These are phyloP conservation scores for Drosophila hawaiiensis DNA, from an alignment of 2,888 invertebrate species.

Conservation along the genomic window DNA sequence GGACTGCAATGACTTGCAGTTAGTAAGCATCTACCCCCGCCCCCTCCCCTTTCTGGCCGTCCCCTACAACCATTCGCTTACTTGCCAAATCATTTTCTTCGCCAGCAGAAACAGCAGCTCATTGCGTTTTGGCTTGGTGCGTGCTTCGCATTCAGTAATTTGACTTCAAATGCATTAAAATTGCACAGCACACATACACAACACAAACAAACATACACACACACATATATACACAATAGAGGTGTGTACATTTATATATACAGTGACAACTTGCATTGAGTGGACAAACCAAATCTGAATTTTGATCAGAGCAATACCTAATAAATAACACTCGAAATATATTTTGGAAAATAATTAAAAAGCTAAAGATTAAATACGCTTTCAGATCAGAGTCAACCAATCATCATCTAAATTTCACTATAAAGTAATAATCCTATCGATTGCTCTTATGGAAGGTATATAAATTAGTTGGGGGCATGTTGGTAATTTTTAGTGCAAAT, in stretches of 20 bases:
- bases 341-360: neutral
- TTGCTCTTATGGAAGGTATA: neutral
- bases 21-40: neutral
- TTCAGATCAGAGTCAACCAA: fast-evolving
- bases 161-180: conserved; percentile 80
- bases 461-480: neutral
- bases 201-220: neutral
- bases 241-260: conserved; percentile 2
- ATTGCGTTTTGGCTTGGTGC: conserved; percentile 64
- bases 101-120: conserved; percentile 47
- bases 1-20: conserved; percentile 76
- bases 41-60: neutral
- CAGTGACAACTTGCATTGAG: neutral
- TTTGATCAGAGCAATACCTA: too few species aligned
- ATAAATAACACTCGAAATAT: neutral
- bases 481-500: neutral
- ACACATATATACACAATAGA: neutral
- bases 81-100: conserved; percentile 62
- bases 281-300: neutral
- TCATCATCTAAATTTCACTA: neutral
- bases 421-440: neutral
- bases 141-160: conserved; percentile 77
- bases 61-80: conserved; percentile 23
- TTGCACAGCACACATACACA: conserved; percentile 52
- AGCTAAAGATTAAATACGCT: neutral